Conservation (phyloP, 1,140 invertebrate species). For the Drosophila erecta region DNA sequence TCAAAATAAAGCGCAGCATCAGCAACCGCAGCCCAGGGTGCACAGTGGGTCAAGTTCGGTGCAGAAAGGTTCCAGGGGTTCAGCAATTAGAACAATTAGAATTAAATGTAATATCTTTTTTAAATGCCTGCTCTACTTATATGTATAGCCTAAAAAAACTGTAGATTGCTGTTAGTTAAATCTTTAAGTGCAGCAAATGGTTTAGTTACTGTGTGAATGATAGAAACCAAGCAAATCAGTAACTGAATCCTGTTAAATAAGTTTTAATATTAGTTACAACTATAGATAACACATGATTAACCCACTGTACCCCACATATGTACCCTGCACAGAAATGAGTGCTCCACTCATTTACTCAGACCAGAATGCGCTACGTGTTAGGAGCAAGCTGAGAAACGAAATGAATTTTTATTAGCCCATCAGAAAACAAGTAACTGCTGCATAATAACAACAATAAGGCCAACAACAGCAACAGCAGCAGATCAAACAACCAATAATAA, state of each 20-base stretch:
- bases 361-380: constrained; percentile 24
- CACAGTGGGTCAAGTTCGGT: constrained; percentile 59
- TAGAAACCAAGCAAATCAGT: no score
- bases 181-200: no score
- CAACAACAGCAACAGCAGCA: constrained; percentile 31
- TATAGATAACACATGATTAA: no score
- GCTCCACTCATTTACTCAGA: constrained; percentile 12
- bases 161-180: no score
- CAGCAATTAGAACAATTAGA: neutral
- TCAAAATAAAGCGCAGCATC: constrained; percentile 61
- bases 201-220: no score
- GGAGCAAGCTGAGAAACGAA: constrained; percentile 14
- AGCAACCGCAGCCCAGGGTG: constrained; percentile 39
- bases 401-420: constrained; percentile 81
- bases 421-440: constrained; percentile 72
- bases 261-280: neutral
- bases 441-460: constrained; percentile 68
- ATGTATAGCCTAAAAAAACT: no score
- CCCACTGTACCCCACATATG: constrained; percentile 6
- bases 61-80: constrained; percentile 6
- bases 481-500: constrained; percentile 71
- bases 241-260: no score
- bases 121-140: no score
- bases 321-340: neutral
- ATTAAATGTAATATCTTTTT: no score